Evolutionary conservation across 2,113 vertebrate genomes (phyloP), one percentile per base, ranked within the genome.

Genomic region (Oryzias celebensis): DNA sequence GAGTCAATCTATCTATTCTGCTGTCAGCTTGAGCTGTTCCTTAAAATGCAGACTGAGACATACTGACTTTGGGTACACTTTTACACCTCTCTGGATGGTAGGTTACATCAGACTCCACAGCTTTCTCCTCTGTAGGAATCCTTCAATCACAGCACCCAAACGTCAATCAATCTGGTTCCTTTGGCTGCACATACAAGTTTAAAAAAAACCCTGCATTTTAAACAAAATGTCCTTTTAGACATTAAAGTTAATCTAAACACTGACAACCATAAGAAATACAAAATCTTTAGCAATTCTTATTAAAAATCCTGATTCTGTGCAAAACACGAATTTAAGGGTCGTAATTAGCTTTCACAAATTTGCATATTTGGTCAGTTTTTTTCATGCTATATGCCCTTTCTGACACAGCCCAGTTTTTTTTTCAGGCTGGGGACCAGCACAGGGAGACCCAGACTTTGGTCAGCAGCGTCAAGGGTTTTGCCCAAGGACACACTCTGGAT

Each of bases 151-250:
- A 58, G 8, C 59, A 48, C 23, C 76, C 69, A 82, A 77, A 83
- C 78, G 74, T 73, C 67, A 67, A 8, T 54, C 77, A 67, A 72
- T 79, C 65, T 75, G 71, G 36, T 62, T 69, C 28, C 47, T 65
- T 58, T 36, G 45, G 17, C 48, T 73, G 61, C 20, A 44, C 57
- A 62, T 58, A 54, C 31, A 44, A 63, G 49, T 47, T 46, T 60
- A 57, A 53, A 17, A 17, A 68, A 55, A 56, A 36, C 28, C 53
- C 45, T 41, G 26, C 18, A 63, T 52, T 7, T n/a, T 17, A 6
- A 17, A 7, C 2, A 1, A 14, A 3, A 43, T 14, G 60, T 57
- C 24, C 14, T 18, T 52, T 69, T 41, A 22, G 5, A 72, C 15
- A 46, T 13, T 6, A 51, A n/a, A 41, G 7, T 18, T 24, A 14